Base-by-base conservation (phyloP, 2,797 vertebrate genomes). In the Sylvia borin region DNA sequence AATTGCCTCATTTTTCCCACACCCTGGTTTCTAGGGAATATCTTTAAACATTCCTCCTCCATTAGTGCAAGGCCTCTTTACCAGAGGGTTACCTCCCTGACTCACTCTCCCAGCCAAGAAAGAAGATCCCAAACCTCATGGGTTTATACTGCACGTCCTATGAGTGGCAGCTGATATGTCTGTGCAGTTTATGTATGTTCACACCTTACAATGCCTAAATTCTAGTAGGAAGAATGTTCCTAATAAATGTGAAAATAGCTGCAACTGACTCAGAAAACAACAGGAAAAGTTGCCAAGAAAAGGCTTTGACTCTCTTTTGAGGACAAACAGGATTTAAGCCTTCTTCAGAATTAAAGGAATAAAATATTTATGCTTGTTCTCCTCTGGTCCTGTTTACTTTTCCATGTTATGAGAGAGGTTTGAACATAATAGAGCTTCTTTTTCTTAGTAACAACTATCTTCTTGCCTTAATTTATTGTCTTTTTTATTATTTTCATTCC, bases 191-290 rank as follows among this genome's bases (percentile, higher is more conserved):
- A 72, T 70, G 27, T 67, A 91, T 48, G 73, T 91, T 97, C 92
- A 95, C 16, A 27, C 77, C 77, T 97, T 86, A 94, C 66, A 85
- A 83, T 70, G 92, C 85, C 91, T 96, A 92, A 97, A 94, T 93
- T 95, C 62, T 85, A 94, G 85, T 42, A 97, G 70, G 85, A 97
- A 97, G 96, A 96, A 92, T 93, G 82, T 93, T 97, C 92, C 95
- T 94, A 97, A 96, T 94, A 97, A 97, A 93, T 66, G 88, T 92
- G 62, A 81, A 93, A 93, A 81, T 75, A 76, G 40, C 58, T 97
- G 93, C 89, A 96, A 95, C 89, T 92, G 86, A 92, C 78, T 85
- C 91, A 88, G 91, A 96, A 96, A 97, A 97, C 85, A 94, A 94
- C 75, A 95, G 76, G 66, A 96, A 96, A 97, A 95, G 82, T 55